phyloP scores from a whole-genome alignment of 2,113 vertebrate species.

The Urocolius indicus region DNA sequence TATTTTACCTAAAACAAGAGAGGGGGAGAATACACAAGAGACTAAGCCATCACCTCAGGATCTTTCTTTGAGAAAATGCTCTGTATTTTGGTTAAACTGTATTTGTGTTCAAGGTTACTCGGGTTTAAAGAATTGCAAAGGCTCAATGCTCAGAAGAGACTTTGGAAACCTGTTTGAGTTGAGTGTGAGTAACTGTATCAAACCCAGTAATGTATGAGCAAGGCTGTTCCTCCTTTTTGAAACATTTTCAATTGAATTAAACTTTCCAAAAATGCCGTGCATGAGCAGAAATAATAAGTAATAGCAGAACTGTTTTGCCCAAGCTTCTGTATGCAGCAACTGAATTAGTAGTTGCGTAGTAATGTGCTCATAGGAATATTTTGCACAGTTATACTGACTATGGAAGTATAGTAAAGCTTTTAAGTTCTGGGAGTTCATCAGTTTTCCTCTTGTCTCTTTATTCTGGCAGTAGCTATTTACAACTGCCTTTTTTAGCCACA shows the following conservation, averaged over 20 bases:
- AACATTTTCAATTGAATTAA: fast-evolving
- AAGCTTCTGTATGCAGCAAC: not conserved
- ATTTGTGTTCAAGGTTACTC: not conserved
- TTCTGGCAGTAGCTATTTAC: not conserved
- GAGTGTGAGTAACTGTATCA: not conserved
- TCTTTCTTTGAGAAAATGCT: not conserved
- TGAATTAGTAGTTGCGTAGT: not conserved
- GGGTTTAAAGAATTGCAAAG: not conserved
- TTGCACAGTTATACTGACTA: not conserved
- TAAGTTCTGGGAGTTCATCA: not conserved
- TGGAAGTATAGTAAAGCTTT: not conserved
- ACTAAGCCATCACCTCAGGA: not conserved
- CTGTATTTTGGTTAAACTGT: fast-evolving
- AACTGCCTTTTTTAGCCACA: constrained; percentile 7
- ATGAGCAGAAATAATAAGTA: not conserved
- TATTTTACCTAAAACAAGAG: not conserved
- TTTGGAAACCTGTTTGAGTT: not conserved
- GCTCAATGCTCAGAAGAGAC: fast-evolving
- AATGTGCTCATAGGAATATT: not conserved
- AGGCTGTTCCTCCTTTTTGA: not conserved
- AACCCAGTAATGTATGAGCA: fast-evolving
- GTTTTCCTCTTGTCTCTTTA: not conserved
- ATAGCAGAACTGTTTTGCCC: not conserved
- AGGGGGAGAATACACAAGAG: not conserved
- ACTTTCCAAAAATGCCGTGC: not conserved